Conservation (phyloP, 2,797 vertebrate species). For the Eulemur rubriventer region DNA sequence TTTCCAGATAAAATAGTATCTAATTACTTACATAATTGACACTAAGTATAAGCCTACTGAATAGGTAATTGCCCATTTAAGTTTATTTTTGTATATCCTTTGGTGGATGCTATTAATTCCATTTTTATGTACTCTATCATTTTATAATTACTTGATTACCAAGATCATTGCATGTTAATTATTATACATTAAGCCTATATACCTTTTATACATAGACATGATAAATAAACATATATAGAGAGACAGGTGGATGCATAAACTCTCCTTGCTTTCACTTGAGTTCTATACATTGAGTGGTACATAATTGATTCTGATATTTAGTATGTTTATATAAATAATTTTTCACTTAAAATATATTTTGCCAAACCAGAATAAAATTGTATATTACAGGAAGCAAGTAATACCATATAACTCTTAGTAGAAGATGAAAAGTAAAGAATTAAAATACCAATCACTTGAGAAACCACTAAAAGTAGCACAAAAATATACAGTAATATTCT, state of each 20-base stretch:
- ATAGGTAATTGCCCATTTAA: background rate
- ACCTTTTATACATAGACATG: background rate
- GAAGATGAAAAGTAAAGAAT: background rate
- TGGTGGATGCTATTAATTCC: background rate
- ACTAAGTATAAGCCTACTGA: background rate
- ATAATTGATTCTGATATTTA: background rate
- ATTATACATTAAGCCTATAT: background rate
- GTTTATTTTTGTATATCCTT: background rate
- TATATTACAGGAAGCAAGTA: background rate
- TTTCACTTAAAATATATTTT: background rate
- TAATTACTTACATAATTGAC: background rate
- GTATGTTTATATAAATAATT: background rate
- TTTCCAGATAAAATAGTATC: background rate
- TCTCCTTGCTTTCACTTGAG: background rate
- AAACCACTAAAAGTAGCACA: background rate
- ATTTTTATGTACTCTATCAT: background rate
- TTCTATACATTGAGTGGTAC: background rate
- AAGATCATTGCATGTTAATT: background rate
- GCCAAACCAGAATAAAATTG: background rate
- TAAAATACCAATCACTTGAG: background rate
- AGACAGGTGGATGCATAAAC: background rate
- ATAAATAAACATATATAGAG: background rate
- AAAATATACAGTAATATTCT: background rate
- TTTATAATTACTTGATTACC: constrained; percentile 17
- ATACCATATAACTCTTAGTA: background rate